A percentile compares a stretch with the other conserved stretches of the same genome.
Evolutionary conservation across 1,140 invertebrate genomes (phyloP).

Genomic region (Agraylea sexmaculata): DNA sequence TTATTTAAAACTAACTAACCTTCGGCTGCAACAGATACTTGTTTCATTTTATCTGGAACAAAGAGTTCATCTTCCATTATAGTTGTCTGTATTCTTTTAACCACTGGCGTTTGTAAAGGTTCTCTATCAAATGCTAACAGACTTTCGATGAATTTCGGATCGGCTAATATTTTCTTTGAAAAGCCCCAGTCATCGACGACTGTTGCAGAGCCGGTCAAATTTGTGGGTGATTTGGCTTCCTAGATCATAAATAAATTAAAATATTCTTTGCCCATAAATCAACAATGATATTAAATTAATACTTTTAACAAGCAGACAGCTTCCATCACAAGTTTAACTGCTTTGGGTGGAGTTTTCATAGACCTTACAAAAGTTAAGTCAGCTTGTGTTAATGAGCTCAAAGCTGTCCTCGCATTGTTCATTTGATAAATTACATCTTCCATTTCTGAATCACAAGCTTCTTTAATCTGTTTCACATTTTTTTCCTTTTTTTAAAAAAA

Average conservation of each 20-base stretch:
- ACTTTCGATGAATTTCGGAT: conserved; percentile 79
- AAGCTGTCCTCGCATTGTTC: conserved; percentile 74
- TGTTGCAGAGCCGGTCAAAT: conserved; percentile 62
- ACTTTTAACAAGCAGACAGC: conserved; percentile 90
- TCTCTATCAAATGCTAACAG: conserved; percentile 87
- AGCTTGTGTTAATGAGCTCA: conserved; percentile 81
- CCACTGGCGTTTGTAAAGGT: conserved; percentile 69
- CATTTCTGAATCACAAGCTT: conserved; percentile 90
- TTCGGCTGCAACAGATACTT: conserved; percentile 64
- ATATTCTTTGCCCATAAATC: too few relatives aligned
- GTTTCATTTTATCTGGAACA: conserved; percentile 81
- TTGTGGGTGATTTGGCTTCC: conserved; percentile 75
- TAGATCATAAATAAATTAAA: too few relatives aligned
- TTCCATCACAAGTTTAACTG: conserved; percentile 91
- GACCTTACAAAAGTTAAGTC: conserved; percentile 94
- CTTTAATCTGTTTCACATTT: conserved; percentile 81
- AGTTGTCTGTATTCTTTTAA: conserved; percentile 72
- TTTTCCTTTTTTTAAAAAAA: conserved; percentile 35
- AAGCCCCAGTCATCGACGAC: conserved; percentile 90
- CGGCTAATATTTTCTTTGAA: conserved; percentile 80
- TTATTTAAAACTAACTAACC: conserved; percentile 37
- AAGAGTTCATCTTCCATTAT: conserved; percentile 77
- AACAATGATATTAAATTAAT: too few relatives aligned
- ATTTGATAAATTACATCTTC: conserved; percentile 88
- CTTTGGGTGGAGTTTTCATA: conserved; percentile 94